phyloP scores from a whole-genome alignment of 2,888 invertebrate genomes.

The Ophion ellenae region DNA sequence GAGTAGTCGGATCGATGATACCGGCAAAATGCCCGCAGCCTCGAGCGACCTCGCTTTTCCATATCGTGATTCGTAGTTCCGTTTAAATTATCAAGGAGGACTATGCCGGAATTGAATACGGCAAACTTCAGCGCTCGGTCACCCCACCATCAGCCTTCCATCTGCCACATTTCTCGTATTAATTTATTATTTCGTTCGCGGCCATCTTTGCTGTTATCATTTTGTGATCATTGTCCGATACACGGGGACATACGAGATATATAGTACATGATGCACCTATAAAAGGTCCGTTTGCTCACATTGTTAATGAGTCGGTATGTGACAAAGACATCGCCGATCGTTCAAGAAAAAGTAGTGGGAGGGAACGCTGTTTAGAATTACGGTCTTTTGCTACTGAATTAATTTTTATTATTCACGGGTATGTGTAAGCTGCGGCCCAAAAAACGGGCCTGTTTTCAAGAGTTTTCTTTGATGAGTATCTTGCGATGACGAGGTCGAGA shows the following conservation, averaged over 20 bases:
- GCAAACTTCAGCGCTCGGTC: neutral
- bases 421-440: neutral
- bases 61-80: slow-evolving; percentile 31
- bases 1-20: slow-evolving; percentile 52
- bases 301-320: neutral
- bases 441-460: neutral
- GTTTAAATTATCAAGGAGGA: slow-evolving; percentile 41
- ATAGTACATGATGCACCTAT: neutral
- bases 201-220: neutral
- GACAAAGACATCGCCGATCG: slow-evolving; percentile 9
- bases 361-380: slow-evolving; percentile 17
- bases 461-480: no score
- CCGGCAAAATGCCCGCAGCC: slow-evolving; percentile 55
- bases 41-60: slow-evolving; percentile 28
- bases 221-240: slow-evolving; percentile 10
- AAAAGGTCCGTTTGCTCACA: neutral
- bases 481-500: no score
- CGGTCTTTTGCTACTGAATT: neutral
- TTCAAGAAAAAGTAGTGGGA: slow-evolving; percentile 14
- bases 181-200: slow-evolving; percentile 31
- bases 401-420: no score
- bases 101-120: slow-evolving; percentile 15
- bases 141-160: neutral
- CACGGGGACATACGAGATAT: neutral
- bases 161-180: slow-evolving; percentile 24